These are phyloP conservation scores for Oreochromis grahami DNA, from an alignment of 2,797 vertebrate species.

Conservation along the genomic window DNA sequence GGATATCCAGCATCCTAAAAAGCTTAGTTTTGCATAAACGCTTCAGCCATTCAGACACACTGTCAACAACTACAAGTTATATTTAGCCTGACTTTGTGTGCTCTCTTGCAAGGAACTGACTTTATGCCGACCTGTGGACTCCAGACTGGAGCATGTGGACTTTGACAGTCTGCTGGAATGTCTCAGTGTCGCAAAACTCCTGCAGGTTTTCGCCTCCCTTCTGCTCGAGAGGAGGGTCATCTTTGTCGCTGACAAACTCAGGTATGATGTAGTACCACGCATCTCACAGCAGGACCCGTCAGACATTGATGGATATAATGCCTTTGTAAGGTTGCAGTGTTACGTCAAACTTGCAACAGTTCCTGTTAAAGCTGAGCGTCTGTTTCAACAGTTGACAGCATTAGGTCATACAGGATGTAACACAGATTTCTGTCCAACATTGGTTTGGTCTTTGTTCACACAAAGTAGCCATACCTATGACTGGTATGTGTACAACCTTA, in stretches of 20 bases:
- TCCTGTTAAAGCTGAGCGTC: not conserved
- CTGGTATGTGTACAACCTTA: not conserved
- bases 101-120: slow-evolving; percentile 82
- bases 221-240: slow-evolving; percentile 94
- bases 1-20: not conserved
- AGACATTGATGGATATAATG: not conserved
- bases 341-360: not conserved
- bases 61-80: not conserved
- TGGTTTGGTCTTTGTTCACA: not conserved
- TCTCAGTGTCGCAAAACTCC: slow-evolving; percentile 81
- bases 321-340: not conserved
- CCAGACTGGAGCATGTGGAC: slow-evolving; percentile 93
- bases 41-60: not conserved
- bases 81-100: not conserved
- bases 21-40: not conserved
- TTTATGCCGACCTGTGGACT: slow-evolving; percentile 90
- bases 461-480: not conserved
- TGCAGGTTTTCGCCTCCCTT: slow-evolving; percentile 92
- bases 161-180: slow-evolving; percentile 92
- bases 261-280: slow-evolving; percentile 65
- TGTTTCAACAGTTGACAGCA: not conserved
- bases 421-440: not conserved
- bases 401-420: not conserved
- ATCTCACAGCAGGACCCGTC: not conserved
- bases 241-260: slow-evolving; percentile 93